Percentiles rank a stretch among this genome's conserved stretches.
phyloP scores from a whole-genome alignment of 2,113 vertebrate genomes.

The Oryzias javanicus region DNA sequence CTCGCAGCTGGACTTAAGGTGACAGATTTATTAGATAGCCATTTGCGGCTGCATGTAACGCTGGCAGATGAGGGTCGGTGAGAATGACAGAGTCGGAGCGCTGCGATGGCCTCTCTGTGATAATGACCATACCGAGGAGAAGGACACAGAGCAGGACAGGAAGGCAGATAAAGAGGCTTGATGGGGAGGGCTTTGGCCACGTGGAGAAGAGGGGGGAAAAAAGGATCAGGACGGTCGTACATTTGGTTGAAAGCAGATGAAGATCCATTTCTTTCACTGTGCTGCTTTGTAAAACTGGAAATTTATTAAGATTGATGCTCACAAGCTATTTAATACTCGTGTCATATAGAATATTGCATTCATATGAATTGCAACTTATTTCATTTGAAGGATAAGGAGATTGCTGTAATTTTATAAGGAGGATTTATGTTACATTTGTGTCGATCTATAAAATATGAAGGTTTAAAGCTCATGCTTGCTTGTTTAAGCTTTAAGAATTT shows the following conservation, averaged over 20 bases:
- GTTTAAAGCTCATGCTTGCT: neutral
- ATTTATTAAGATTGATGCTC: slow-evolving; percentile 1
- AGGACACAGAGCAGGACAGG: slow-evolving; percentile 58
- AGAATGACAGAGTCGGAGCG: slow-evolving; percentile 57
- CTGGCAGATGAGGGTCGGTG: slow-evolving; percentile 34
- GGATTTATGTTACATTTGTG: neutral
- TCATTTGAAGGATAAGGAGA: neutral
- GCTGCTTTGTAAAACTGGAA: slow-evolving; percentile 1
- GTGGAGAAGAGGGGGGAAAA: slow-evolving; percentile 11
- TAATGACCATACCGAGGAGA: slow-evolving; percentile 56
- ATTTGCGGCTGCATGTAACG: slow-evolving; percentile 46
- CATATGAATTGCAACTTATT: neutral
- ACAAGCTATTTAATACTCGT: neutral
- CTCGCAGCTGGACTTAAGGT: slow-evolving; percentile 60
- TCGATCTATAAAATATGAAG: neutral
- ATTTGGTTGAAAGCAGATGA: slow-evolving; percentile 13
- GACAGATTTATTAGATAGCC: slow-evolving; percentile 69
- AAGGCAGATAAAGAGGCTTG: slow-evolving; percentile 42
- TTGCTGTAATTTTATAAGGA: neutral
- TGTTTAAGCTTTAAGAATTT: slow-evolving; percentile 1
- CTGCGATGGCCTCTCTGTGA: slow-evolving; percentile 65
- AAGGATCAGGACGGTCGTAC: slow-evolving; percentile 3
- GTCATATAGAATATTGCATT: neutral
- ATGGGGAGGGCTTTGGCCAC: slow-evolving; percentile 12
- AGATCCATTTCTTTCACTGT: neutral